Base-by-base conservation (phyloP, 2,113 vertebrate species). In the Scomber colias region DNA sequence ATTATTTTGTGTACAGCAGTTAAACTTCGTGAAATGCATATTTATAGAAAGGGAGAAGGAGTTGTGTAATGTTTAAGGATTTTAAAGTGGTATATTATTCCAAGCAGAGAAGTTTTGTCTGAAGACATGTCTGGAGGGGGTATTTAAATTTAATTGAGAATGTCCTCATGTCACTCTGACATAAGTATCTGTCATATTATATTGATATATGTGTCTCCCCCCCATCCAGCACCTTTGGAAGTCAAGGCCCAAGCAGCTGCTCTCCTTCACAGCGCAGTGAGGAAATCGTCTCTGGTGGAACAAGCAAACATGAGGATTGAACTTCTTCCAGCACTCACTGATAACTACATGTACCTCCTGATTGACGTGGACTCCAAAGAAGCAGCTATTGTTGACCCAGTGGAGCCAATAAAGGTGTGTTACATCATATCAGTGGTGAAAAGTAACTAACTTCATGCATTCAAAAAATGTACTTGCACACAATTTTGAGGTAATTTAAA, bases 301-400 rank as follows among this genome's bases (percentile, higher is more conserved):
- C 96, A 97, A 82, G 86, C 77, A 61, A 13, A 91, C 88, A 99
- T 99, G 98, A 98, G 94, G 95, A 81, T 99, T 9, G 97, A 97
- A 87, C 79, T 98, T 0, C 89, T 99, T 7, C 98, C 98, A 0
- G 98, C 98, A 0, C 96, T 99, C 76, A 96, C 95, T 0, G 98
- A 99, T 94, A 99, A 99, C 93, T 99, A 99, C 94, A 99, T 99
- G 98, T 99, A 99, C 91, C 96, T 99, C 6, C 91, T 99, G 64
- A 97, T 99, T 0, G 98, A 99, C 1, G 93, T 93, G 56, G 96
- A 97, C 51, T 95, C 96, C 8, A 95, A 77, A 81, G 97, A 99
- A 84, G 98, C 97, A 0, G 98, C 98, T 4, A 87, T 98, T 0
- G 97, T 99, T 0, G 98, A 99, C 70, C 98, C 98, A 0, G 98